These are phyloP conservation scores for Emesis castigata DNA, from an alignment of 2,888 invertebrate genomes.

Conservation along the genomic window DNA sequence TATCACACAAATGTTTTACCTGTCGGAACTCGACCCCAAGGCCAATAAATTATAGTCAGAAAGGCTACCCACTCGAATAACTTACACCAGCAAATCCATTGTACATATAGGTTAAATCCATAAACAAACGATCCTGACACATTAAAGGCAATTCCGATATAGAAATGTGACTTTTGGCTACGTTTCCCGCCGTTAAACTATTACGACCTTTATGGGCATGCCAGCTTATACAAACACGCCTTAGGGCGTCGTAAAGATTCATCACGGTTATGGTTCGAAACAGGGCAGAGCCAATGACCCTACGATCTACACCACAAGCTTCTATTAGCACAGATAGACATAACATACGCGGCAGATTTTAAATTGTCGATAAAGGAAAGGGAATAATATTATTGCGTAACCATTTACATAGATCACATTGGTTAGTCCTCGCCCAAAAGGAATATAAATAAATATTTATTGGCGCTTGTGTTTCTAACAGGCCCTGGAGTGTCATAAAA, in stretches of 20 bases:
- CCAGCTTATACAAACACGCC: slow-evolving; percentile 5
- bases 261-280: slow-evolving; percentile 3
- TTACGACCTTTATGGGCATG: slow-evolving; percentile 1
- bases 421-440: too few relatives aligned
- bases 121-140: background rate
- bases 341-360: background rate
- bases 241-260: slow-evolving; percentile 8
- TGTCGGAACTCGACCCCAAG: too few relatives aligned
- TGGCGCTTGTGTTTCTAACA: too few relatives aligned
- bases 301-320: background rate
- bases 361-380: too few relatives aligned
- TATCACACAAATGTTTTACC: too few relatives aligned
- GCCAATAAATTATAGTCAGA: too few relatives aligned
- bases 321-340: background rate
- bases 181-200: background rate
- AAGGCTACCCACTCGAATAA: too few relatives aligned
- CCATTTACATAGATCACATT: too few relatives aligned
- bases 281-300: background rate
- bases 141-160: background rate
- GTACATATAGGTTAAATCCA: background rate
- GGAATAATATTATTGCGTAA: too few relatives aligned
- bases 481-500: too few relatives aligned
- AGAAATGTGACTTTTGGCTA: background rate
- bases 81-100: background rate
- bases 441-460: too few relatives aligned